phyloP scores from a whole-genome alignment of 2,113 vertebrate species.

The Sylvietta virens region DNA sequence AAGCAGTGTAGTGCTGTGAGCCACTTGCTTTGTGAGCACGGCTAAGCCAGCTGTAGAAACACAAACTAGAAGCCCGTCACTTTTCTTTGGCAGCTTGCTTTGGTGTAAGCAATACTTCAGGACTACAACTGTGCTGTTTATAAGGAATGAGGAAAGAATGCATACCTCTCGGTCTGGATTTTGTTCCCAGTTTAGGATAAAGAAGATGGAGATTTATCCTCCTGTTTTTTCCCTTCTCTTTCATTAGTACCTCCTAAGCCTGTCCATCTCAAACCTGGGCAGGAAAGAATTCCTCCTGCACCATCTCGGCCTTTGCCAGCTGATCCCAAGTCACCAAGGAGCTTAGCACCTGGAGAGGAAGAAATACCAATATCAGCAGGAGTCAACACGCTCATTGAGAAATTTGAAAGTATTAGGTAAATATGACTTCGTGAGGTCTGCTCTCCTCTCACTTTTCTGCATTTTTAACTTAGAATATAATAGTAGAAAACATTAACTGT shows the following conservation, averaged over 20 bases:
- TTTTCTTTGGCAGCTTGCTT: not conserved
- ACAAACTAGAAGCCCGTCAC: not conserved
- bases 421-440: not conserved
- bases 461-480: not conserved
- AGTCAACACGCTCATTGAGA: conserved; percentile 79
- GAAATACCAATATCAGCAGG: conserved; percentile 62
- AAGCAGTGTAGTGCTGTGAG: conserved; percentile 60
- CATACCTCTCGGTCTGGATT: not conserved
- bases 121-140: not conserved
- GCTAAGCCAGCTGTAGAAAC: not conserved
- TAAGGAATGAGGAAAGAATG: not conserved
- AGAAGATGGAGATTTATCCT: not conserved
- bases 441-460: not conserved
- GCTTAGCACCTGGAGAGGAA: conserved; percentile 45
- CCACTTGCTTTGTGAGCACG: not conserved
- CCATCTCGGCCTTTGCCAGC: conserved; percentile 78
- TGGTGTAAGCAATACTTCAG: not conserved
- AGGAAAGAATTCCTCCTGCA: conserved; percentile 81
- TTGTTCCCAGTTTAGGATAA: not conserved
- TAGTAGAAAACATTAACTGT: not conserved
- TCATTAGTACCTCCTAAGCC: conserved; percentile 86
- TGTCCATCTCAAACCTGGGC: conserved; percentile 78
- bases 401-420: conserved; percentile 83
- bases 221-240: not conserved
- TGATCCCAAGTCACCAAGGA: conserved; percentile 67